Evolutionary conservation across 2,797 vertebrate genomes (phyloP).

Genomic region (Molothrus aeneus): DNA sequence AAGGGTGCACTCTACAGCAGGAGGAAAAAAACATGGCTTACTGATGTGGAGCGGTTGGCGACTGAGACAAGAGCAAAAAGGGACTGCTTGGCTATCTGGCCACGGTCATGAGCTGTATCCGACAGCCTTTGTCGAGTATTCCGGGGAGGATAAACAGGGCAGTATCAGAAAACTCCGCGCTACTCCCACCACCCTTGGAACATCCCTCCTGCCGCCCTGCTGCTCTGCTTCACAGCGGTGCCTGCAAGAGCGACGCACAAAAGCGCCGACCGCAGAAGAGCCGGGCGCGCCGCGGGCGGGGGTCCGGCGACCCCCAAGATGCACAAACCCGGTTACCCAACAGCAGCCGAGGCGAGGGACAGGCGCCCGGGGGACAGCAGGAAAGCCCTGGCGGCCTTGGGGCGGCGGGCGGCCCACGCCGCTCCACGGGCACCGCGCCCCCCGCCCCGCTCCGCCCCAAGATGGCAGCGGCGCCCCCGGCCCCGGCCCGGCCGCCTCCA

Average conservation of each 20-base stretch:
- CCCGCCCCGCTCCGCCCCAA: not conserved
- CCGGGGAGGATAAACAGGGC: not conserved
- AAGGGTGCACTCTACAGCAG: not conserved
- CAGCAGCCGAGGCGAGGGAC: not conserved
- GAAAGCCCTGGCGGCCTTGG: too few relatives aligned
- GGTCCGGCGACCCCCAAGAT: not conserved
- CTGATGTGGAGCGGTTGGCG: not conserved
- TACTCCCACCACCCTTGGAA: not conserved
- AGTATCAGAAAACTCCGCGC: not conserved
- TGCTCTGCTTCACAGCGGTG: not conserved
- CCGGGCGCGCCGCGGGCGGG: not conserved
- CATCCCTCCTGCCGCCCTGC: not conserved
- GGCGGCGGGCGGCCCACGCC: not conserved
- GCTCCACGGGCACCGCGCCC: not conserved
- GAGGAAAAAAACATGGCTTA: not conserved
- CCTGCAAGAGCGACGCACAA: not conserved
- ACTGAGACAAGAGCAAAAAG: not conserved
- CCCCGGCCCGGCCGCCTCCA: not conserved
- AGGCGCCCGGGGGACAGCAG: rapidly evolving
- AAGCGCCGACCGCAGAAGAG: not conserved
- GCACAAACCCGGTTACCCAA: not conserved
- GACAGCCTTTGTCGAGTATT: not conserved
- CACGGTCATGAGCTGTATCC: not conserved
- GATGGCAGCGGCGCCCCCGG: slow-evolving; percentile 9
- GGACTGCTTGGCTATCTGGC: not conserved